phyloP scores from a whole-genome alignment of 2,888 invertebrate species.

The Tiliacea citrago region DNA sequence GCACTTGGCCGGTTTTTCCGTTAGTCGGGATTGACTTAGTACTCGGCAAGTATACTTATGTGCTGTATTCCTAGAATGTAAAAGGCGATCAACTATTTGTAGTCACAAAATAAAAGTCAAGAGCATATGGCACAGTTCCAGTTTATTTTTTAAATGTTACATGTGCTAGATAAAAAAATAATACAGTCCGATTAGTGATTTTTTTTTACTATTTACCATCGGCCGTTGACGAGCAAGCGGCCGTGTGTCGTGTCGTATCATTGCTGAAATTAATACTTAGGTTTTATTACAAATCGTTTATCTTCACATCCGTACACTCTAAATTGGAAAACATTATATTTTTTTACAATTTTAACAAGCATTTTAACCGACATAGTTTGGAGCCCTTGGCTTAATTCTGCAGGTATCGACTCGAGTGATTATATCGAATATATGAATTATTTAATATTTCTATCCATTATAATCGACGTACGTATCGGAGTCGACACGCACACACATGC shows the following conservation, averaged over 20 bases:
- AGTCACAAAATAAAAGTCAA: conserved; percentile 67
- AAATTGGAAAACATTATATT: conserved; percentile 84
- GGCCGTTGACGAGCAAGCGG: conserved; percentile 60
- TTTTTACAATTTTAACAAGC: conserved; percentile 87
- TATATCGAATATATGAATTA: conserved; percentile 30
- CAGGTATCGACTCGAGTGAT: conserved; percentile 46
- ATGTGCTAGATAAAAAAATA: conserved; percentile 90
- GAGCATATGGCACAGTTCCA: conserved; percentile 89
- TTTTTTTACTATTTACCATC: conserved; percentile 77
- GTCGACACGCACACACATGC: conserved; percentile 60
- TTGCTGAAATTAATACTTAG: conserved; percentile 70
- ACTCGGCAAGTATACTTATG: too few relatives aligned
- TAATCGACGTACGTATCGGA: conserved; percentile 35
- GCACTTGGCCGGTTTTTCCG: not conserved
- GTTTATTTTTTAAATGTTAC: conserved; percentile 89
- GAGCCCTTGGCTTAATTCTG: conserved; percentile 65
- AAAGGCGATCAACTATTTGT: not conserved
- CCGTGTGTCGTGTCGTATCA: conserved; percentile 69
- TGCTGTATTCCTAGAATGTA: not conserved
- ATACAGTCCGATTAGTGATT: conserved; percentile 89
- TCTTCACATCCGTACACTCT: conserved; percentile 76
- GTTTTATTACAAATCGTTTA: conserved; percentile 70
- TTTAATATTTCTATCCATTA: conserved; percentile 38
- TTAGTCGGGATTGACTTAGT: too few relatives aligned
- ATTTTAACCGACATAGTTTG: conserved; percentile 78